These are phyloP conservation scores for Drosophila sp. DNA, from an alignment of 1,140 invertebrate genomes.

Conservation along the genomic window DNA sequence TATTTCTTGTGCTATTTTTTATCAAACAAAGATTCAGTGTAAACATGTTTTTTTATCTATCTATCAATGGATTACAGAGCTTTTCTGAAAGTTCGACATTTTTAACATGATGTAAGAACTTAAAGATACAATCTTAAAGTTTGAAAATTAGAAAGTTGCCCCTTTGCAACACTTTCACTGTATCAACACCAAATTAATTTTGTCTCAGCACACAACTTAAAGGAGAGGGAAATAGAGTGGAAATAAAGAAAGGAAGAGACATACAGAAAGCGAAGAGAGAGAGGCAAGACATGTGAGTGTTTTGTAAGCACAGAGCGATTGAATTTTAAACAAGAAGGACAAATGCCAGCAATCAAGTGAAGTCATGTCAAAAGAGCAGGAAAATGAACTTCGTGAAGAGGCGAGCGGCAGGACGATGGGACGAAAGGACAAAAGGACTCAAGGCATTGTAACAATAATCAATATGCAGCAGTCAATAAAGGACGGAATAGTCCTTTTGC, in stretches of 20 bases:
- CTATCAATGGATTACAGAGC: too few species aligned
- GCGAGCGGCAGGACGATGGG: not conserved
- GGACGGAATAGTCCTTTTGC: constrained; percentile 8
- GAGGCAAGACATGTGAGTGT: constrained; percentile 13
- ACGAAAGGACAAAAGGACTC: constrained; percentile 5
- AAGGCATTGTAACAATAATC: constrained; percentile 69
- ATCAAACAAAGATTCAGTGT: too few species aligned
- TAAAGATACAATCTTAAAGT: constrained; percentile 47
- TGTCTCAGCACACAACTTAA: constrained; percentile 32
- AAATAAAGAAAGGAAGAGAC: not conserved
- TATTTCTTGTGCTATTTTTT: too few species aligned
- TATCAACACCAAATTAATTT: constrained; percentile 81
- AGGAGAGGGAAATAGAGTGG: not conserved
- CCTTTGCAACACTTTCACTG: constrained; percentile 61
- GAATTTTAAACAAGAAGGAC: constrained; percentile 76
- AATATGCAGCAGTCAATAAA: constrained; percentile 81
- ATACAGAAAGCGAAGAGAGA: constrained; percentile 16
- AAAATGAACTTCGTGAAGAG: constrained; percentile 42
- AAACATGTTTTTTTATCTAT: too few species aligned
- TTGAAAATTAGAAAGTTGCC: constrained; percentile 23
- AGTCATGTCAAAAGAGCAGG: constrained; percentile 58
- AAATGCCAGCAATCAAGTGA: constrained; percentile 76
- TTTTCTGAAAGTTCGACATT: too few species aligned
- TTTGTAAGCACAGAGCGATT: constrained; percentile 59
- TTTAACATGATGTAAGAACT: constrained; percentile 85